These are phyloP conservation scores for Dendrocincla fuliginosa DNA, from an alignment of 2,797 vertebrate genomes.

Conservation along the genomic window DNA sequence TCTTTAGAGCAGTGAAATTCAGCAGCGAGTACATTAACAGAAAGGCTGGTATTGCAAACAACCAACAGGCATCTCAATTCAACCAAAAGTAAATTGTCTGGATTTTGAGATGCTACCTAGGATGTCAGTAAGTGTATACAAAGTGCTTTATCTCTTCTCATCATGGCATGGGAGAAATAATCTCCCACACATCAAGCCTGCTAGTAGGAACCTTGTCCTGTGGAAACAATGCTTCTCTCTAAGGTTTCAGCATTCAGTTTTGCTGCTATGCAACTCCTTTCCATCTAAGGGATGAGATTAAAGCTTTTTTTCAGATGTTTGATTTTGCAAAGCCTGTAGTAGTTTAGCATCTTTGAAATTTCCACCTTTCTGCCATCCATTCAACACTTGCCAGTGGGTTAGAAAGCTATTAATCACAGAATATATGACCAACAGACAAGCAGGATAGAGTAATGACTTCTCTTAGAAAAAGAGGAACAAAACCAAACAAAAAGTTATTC, in stretches of 20 bases:
- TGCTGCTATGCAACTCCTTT: background rate
- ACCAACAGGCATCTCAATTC: background rate
- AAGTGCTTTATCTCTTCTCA: background rate
- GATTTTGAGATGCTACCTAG: background rate
- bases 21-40: background rate
- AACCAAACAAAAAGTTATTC: background rate
- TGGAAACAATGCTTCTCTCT: background rate
- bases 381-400: background rate
- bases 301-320: background rate
- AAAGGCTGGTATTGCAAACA: background rate
- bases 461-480: background rate
- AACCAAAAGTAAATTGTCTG: background rate
- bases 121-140: background rate
- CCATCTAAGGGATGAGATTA: background rate
- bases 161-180: background rate
- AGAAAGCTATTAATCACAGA: background rate
- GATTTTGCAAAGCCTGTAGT: background rate
- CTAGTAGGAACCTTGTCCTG: background rate
- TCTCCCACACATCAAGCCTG: background rate
- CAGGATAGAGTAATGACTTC: background rate
- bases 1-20: background rate
- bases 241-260: background rate
- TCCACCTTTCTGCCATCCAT: background rate
- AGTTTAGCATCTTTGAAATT: background rate
- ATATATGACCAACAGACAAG: background rate